A percentile compares a stretch with the other conserved stretches of the same genome.
phyloP scores from a whole-genome alignment of 2,888 invertebrate species.

The Seira ritae region DNA sequence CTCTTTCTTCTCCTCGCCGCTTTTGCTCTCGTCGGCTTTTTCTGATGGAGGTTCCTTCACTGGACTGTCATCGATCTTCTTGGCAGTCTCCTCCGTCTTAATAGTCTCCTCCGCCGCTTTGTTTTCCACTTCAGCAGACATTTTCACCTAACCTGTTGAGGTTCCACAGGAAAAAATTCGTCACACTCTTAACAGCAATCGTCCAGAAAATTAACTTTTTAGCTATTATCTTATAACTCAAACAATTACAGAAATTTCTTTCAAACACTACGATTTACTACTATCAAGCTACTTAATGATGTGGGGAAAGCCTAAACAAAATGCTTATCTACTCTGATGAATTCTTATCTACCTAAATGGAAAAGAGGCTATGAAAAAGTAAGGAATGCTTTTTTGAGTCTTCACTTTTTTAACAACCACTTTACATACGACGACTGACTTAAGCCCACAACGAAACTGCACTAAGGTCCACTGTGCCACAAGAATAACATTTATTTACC shows the following conservation, averaged over 20 bases:
- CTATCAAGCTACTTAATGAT: not conserved
- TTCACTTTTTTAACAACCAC: conserved; percentile 2
- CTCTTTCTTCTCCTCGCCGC: conserved; percentile 63
- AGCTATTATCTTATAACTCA: not conserved
- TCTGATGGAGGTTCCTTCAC: conserved; percentile 59
- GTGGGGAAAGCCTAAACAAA: not conserved
- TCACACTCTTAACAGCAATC: not conserved
- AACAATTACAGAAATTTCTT: too few species aligned
- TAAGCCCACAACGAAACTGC: not conserved
- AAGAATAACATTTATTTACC: conserved; percentile 5
- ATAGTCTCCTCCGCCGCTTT: conserved; percentile 64
- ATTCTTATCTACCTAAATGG: not conserved
- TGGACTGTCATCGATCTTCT: conserved; percentile 65
- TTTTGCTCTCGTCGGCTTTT: conserved; percentile 60
- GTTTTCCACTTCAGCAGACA: conserved; percentile 68
- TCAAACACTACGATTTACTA: not conserved
- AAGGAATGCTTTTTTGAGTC: not conserved
- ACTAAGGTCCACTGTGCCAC: conserved; percentile 6
- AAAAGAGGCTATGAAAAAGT: not conserved
- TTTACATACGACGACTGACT: not conserved
- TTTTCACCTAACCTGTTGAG: conserved; percentile 32
- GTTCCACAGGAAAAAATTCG: conserved; percentile 9
- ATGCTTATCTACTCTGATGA: conserved; percentile 2
- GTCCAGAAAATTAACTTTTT: not conserved
- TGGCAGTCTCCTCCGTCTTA: conserved; percentile 63